Conservation (phyloP, 2,113 vertebrate genomes). For the Thryonomys swinderianus region DNA sequence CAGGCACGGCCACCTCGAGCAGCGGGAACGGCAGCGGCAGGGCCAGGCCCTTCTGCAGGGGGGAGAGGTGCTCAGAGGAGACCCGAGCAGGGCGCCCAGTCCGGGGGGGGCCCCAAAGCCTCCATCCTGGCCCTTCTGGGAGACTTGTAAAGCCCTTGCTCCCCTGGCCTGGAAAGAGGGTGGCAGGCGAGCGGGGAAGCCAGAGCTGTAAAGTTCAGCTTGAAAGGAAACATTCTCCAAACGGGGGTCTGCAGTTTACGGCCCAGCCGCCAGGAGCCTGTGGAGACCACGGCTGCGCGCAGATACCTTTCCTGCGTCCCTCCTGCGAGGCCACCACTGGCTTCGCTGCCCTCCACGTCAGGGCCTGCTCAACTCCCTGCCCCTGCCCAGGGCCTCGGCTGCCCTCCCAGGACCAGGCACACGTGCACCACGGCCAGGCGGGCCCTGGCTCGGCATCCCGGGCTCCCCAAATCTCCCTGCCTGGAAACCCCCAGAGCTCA, state of each 20-base stretch:
- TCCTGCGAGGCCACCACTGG: background rate
- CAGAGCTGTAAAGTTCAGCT: constrained; percentile 61
- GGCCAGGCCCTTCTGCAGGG: constrained; percentile 90
- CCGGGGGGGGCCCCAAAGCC: background rate
- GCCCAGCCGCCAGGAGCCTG: background rate
- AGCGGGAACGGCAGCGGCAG: constrained; percentile 88
- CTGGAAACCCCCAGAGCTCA: background rate
- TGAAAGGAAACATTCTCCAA: constrained; percentile 67
- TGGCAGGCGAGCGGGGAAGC: background rate
- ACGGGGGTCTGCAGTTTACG: constrained; percentile 40
- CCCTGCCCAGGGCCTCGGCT: background rate
- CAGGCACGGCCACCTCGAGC: constrained; percentile 93
- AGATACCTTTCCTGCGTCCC: background rate
- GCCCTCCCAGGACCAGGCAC: background rate
- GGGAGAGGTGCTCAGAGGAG: background rate
- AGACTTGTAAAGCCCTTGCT: constrained; percentile 52
- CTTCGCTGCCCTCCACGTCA: background rate
- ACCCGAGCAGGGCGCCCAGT: background rate
- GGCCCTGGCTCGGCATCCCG: background rate
- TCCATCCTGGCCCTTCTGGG: background rate
- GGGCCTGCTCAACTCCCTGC: background rate
- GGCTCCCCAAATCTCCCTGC: background rate
- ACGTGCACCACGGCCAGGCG: background rate
- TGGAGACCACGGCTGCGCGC: constrained; percentile 39
- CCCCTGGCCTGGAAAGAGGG: background rate